phyloP scores from a whole-genome alignment of 1,140 invertebrate genomes.

The Drosophila parvula region DNA sequence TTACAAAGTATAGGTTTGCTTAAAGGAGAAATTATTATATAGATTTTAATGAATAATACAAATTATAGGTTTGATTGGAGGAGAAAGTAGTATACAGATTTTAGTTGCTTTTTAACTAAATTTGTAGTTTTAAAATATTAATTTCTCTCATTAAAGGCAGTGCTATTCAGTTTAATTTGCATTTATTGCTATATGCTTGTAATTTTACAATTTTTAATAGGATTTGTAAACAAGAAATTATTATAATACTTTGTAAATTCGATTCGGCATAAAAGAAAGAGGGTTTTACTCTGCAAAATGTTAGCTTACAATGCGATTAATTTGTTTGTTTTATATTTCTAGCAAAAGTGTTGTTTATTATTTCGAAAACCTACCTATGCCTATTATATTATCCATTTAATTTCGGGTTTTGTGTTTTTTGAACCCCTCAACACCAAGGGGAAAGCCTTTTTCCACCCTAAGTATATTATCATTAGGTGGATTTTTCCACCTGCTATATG shows the following conservation, averaged over 20 bases:
- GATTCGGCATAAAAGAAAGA: neutral
- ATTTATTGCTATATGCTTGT: neutral
- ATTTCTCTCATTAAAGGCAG: neutral
- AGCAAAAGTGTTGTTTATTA: neutral
- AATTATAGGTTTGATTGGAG: too few relatives aligned
- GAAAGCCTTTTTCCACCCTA: neutral
- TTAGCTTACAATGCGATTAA: neutral
- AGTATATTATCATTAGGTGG: neutral
- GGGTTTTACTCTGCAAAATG: neutral
- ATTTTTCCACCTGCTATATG: conserved; percentile 14
- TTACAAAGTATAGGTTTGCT: too few relatives aligned
- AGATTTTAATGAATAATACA: too few relatives aligned
- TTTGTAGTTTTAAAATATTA: neutral
- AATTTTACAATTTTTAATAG: neutral
- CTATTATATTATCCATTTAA: neutral
- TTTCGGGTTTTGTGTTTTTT: too few relatives aligned
- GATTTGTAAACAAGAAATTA: neutral
- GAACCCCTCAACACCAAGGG: neutral
- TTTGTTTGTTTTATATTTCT: neutral
- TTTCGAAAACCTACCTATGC: neutral
- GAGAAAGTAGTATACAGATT: too few relatives aligned
- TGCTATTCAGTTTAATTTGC: neutral
- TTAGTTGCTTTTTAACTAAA: too few relatives aligned
- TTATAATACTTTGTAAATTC: neutral
- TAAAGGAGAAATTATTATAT: too few relatives aligned